Base-by-base conservation (phyloP, 23 tunicate genomes). In the Trididemnum miniatum region DNA sequence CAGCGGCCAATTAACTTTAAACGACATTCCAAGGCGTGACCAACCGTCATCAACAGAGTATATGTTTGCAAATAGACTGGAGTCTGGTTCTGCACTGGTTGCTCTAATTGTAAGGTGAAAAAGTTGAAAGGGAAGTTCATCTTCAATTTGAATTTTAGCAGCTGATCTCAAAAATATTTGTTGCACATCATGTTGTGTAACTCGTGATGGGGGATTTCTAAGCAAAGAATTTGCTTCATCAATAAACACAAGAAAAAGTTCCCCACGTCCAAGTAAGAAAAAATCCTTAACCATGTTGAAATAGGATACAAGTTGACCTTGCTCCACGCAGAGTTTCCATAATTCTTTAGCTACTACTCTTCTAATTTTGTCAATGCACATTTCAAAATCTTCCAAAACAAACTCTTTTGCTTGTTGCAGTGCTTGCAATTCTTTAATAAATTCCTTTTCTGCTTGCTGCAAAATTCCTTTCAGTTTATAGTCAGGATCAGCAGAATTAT, bases 1-100 rank as follows among this genome's bases (percentile, higher is more conserved):
- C 75, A 93, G 50, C n/a, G 98, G 98, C 98, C 98, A 93, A 51
- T 84, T 85, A 1, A 93, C 89, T 62, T 88, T 76, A 77, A 88
- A 88, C 4, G 88, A 31, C 90, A 88, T 80, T 1, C 93, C 89
- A 18, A 93, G 80, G 20, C 88, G 78, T 20, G 98, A 65, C 98
- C 98, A 93, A 2, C 94, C 91, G 50, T 87, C 82, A 35, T 87
- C 88, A 7, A 80, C 80, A n/a, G 73, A 64, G 71, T 69, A 30
- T 1, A 88, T 34, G 35, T 67, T 79, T 0, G 65, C 80, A 78
- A 82, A 83, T 0, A 77, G 73, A 40, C 52, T 57, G 7, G 72
- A 1, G 2, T 84, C 32, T 0, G 34, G 38, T n/a, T 65, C 66
- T 57, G 35, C 25, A 20, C 59, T 20, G 0, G 71, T 1, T 29